Evolutionary conservation across 2,888 invertebrate species (phyloP).

Genomic region (Euspilapteryx auroguttella): DNA sequence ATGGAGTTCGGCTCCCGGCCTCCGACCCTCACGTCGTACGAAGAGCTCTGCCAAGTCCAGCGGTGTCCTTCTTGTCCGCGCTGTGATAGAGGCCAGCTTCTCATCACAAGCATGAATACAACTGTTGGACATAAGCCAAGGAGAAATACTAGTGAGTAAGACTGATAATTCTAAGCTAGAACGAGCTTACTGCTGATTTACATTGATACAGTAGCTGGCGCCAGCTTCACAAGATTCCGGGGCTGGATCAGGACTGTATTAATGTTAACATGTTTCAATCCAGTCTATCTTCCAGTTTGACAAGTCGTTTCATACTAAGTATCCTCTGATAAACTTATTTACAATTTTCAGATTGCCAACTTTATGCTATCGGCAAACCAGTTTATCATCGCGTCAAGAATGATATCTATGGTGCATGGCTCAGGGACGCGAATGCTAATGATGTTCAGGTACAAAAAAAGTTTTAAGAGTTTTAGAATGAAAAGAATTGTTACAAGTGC

Average conservation of each 20-base stretch:
- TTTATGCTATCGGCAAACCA: conserved; percentile 92
- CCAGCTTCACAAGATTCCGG: no score
- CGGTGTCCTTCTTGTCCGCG: conserved; percentile 44
- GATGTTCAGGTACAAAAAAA: conserved; percentile 26
- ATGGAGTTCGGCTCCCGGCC: conserved; percentile 43
- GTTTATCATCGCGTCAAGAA: conserved; percentile 83
- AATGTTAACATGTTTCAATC: no score
- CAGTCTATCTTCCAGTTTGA: no score
- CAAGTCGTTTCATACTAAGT: no score
- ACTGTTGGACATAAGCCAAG: conserved; percentile 49
- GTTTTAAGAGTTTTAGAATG: neutral
- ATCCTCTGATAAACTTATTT: conserved; percentile 3
- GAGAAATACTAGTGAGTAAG: conserved; percentile 34
- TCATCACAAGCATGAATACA: conserved; percentile 52
- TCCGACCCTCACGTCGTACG: conserved; percentile 39
- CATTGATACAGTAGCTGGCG: no score
- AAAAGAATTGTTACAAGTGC: no score
- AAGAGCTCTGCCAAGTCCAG: conserved; percentile 45
- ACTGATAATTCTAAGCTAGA: no score
- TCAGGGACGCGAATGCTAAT: conserved; percentile 70
- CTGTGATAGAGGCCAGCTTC: conserved; percentile 37
- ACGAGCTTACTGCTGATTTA: no score
- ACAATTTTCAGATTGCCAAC: conserved; percentile 71
- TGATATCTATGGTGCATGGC: conserved; percentile 81
- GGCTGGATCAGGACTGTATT: no score